phyloP scores from a whole-genome alignment of 2,113 vertebrate genomes.

The Numida meleagris region DNA sequence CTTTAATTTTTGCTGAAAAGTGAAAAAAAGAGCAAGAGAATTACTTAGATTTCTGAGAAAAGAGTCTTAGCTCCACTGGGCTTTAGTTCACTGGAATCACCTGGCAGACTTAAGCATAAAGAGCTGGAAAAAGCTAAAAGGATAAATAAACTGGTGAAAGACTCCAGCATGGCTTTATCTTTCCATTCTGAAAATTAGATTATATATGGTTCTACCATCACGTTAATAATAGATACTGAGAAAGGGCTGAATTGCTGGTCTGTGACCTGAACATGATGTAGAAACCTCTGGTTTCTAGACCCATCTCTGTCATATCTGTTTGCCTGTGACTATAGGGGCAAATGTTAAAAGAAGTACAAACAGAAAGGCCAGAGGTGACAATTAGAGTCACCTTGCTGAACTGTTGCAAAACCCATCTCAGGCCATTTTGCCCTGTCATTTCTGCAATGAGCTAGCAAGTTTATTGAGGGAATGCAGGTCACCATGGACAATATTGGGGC shows the following conservation, averaged over 20 bases:
- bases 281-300: background rate
- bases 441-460: background rate
- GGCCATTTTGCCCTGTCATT: background rate
- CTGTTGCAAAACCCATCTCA: background rate
- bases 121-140: conserved; percentile 1
- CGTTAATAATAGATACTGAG: background rate
- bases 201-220: background rate
- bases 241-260: background rate
- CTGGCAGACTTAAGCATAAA: background rate
- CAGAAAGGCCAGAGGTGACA: background rate
- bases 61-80: background rate
- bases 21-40: background rate
- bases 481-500: background rate
- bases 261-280: background rate
- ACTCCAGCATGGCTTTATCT: background rate
- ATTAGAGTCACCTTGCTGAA: background rate
- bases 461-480: background rate
- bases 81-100: background rate
- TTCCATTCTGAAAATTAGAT: background rate
- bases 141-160: conserved; percentile 9
- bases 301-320: background rate
- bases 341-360: background rate
- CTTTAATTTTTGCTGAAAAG: conserved; percentile 48
- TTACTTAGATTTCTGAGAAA: background rate
- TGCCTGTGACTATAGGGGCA: background rate